These are phyloP conservation scores for Ditylenchus dipsaci DNA, from an alignment of 1,140 invertebrate genomes.

Conservation along the genomic window DNA sequence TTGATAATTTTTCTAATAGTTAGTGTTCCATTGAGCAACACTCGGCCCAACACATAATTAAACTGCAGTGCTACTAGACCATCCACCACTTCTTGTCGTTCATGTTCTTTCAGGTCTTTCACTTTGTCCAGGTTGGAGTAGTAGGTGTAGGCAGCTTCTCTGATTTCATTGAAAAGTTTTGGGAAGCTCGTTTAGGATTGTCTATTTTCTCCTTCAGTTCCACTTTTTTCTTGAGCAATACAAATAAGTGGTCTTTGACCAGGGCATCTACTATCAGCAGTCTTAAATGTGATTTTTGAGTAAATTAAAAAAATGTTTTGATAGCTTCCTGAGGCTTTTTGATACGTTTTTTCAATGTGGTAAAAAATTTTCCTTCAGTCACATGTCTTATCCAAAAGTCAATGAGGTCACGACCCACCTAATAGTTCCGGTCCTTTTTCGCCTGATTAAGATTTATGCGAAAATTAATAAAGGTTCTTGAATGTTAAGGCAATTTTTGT, in stretches of 20 bases:
- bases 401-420: too few relatives aligned
- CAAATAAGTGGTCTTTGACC: background rate
- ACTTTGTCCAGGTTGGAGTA: background rate
- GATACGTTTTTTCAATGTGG: too few relatives aligned
- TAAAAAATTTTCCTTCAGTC: too few relatives aligned
- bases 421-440: too few relatives aligned
- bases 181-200: background rate
- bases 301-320: too few relatives aligned
- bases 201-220: background rate
- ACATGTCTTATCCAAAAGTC: too few relatives aligned
- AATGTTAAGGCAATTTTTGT: too few relatives aligned
- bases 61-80: background rate
- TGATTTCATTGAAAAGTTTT: background rate
- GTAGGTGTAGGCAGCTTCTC: background rate
- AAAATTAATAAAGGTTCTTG: too few relatives aligned
- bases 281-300: too few relatives aligned
- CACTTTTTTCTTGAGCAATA: background rate
- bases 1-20: background rate
- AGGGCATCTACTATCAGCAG: background rate
- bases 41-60: background rate
- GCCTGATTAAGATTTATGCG: too few relatives aligned
- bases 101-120: background rate
- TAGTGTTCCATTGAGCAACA: background rate
- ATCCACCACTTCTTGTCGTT: background rate
- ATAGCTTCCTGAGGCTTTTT: too few relatives aligned